Conservation (phyloP, 2,113 vertebrate species). For the Mirounga angustirostris region DNA sequence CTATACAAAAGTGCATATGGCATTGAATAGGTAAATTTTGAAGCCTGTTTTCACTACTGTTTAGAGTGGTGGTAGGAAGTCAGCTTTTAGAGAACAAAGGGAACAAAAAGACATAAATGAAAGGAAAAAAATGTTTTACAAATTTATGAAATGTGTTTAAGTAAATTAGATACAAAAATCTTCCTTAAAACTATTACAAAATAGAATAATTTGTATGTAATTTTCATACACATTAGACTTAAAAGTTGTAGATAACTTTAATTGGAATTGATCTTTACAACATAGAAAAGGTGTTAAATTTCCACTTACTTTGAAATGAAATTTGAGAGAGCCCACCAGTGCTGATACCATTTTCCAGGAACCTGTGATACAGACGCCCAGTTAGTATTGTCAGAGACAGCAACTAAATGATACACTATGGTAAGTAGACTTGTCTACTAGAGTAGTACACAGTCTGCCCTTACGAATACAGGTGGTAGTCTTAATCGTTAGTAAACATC, state of each 20-base stretch:
- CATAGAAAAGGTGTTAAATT: constrained; percentile 16
- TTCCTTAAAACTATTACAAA: constrained; percentile 43
- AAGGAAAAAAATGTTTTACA: background rate
- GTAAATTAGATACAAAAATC: constrained; percentile 10
- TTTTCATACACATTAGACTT: background rate
- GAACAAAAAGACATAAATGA: background rate
- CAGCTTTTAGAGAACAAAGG: background rate
- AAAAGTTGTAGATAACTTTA: constrained; percentile 18
- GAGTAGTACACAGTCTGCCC: background rate
- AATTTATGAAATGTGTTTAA: constrained; percentile 16
- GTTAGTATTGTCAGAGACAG: background rate
- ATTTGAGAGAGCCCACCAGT: background rate
- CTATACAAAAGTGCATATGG: background rate
- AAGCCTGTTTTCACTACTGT: background rate
- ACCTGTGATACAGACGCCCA: background rate
- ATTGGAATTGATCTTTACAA: constrained; percentile 26
- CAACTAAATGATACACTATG: background rate
- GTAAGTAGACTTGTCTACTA: background rate
- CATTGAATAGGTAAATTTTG: background rate
- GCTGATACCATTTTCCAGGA: background rate
- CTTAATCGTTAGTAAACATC: constrained; percentile 3
- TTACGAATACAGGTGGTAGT: background rate
- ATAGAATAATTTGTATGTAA: background rate
- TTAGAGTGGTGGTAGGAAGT: background rate
- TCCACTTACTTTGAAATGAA: background rate